Percentiles rank a stretch among this genome's conserved stretches.
Evolutionary conservation across 2,888 invertebrate genomes (phyloP).

Genomic region (Leucozona laternaria): DNA sequence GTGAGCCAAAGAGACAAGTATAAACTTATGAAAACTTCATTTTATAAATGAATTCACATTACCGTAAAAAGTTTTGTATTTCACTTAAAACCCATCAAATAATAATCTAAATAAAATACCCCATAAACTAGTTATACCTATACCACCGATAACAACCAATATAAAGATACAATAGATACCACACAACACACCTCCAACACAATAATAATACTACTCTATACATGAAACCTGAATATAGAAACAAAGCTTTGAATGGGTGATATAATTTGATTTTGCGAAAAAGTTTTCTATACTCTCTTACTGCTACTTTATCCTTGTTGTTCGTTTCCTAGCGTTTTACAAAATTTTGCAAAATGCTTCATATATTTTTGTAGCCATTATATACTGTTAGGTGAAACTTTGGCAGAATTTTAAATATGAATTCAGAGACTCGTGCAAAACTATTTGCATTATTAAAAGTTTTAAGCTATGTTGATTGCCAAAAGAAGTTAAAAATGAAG

Average conservation of each 20-base stretch:
- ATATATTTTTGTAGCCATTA: slow-evolving; percentile 13
- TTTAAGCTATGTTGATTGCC: slow-evolving; percentile 41
- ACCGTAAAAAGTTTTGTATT: background rate
- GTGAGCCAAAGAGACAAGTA: background rate
- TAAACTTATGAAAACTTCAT: background rate
- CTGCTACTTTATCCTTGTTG: slow-evolving; percentile 23
- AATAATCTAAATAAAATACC: background rate
- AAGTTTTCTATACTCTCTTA: slow-evolving; percentile 14
- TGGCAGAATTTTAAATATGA: slow-evolving; percentile 50
- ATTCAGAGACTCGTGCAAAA: slow-evolving; percentile 31
- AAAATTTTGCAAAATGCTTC: slow-evolving; percentile 14
- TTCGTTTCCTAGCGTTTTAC: background rate
- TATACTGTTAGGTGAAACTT: slow-evolving; percentile 32
- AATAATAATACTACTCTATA: no score
- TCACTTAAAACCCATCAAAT: slow-evolving; percentile 4
- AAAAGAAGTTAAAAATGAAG: slow-evolving; percentile 37
- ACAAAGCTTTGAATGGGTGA: slow-evolving; percentile 24
- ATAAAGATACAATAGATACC: background rate
- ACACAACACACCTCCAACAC: background rate
- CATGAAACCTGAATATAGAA: background rate
- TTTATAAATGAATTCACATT: background rate
- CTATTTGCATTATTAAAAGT: slow-evolving; percentile 43
- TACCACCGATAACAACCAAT: background rate
- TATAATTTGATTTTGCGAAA: slow-evolving; percentile 35
- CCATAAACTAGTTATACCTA: background rate